A percentile compares a stretch with the other conserved stretches of the same genome.
These are phyloP conservation scores for Drosophila testacea DNA, from an alignment of 2,888 invertebrate genomes.

Conservation along the genomic window DNA sequence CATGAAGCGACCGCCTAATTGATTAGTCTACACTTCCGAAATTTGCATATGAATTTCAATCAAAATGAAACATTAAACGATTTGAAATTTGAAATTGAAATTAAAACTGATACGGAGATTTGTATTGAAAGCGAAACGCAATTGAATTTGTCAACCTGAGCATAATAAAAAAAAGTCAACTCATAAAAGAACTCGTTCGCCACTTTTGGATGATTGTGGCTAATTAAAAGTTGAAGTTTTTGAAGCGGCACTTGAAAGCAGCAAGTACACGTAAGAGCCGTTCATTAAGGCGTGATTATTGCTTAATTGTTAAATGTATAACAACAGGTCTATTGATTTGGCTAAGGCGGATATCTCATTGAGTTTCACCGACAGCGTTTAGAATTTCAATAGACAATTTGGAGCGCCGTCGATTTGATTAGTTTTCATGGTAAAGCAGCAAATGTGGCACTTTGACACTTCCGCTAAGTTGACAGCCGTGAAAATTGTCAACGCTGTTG, in stretches of 20 bases:
- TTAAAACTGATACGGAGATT: slow-evolving; percentile 5
- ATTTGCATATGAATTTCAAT: slow-evolving; percentile 56
- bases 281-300: slow-evolving; percentile 78
- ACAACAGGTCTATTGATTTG: slow-evolving; percentile 59
- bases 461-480: slow-evolving; percentile 82
- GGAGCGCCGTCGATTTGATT: slow-evolving; percentile 42
- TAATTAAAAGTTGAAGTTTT: slow-evolving; percentile 66
- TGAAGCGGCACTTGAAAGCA: slow-evolving; percentile 75
- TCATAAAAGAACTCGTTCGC: slow-evolving; percentile 46
- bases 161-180: slow-evolving; percentile 16
- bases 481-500: slow-evolving; percentile 75
- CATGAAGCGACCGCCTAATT: slow-evolving; percentile 60
- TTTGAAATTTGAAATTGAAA: slow-evolving; percentile 33
- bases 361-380: slow-evolving; percentile 50
- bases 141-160: slow-evolving; percentile 31
- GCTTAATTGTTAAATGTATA: slow-evolving; percentile 71
- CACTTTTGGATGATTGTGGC: slow-evolving; percentile 54
- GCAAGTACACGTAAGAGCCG: slow-evolving; percentile 32
- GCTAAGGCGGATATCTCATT: slow-evolving; percentile 69
- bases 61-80: slow-evolving; percentile 18
- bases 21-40: slow-evolving; percentile 63
- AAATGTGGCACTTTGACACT: slow-evolving; percentile 65
- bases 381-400: slow-evolving; percentile 54
- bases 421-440: slow-evolving; percentile 25
- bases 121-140: slow-evolving; percentile 34